Conservation (phyloP, 2,888 invertebrate genomes). For the Sarcophaga caerulescens region DNA sequence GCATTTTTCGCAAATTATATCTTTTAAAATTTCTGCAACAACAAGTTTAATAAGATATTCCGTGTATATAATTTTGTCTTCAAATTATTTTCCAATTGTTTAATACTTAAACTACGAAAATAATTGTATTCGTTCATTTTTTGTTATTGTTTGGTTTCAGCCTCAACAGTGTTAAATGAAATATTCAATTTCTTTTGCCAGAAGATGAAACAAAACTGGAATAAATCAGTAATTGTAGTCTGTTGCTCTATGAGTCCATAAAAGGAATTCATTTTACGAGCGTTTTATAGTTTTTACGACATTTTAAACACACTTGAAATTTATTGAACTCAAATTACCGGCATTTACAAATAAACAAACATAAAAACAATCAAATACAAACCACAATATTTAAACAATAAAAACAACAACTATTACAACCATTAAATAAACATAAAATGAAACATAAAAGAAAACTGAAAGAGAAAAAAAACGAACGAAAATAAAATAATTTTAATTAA, state of each 20-base stretch:
- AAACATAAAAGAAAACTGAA: constrained; percentile 44
- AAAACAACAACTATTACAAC: constrained; percentile 51
- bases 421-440: constrained; percentile 64
- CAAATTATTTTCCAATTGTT: too few species aligned
- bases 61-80: neutral
- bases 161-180: neutral
- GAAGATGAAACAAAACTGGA: constrained; percentile 22
- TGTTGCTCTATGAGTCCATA: constrained; percentile 32
- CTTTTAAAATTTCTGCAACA: neutral
- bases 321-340: constrained; percentile 34
- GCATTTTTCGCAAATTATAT: constrained; percentile 3
- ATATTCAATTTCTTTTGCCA: constrained; percentile 7
- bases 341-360: constrained; percentile 45
- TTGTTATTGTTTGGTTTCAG: neutral
- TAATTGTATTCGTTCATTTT: neutral
- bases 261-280: constrained; percentile 59
- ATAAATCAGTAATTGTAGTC: constrained; percentile 32
- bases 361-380: constrained; percentile 50
- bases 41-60: too few species aligned
- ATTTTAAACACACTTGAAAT: constrained; percentile 53
- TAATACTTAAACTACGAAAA: too few species aligned
- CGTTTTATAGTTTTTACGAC: constrained; percentile 62
- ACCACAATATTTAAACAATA: constrained; percentile 60
- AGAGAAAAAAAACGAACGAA: neutral
- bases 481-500: constrained; percentile 39